Percentiles rank a stretch among this genome's conserved stretches.
Conservation (phyloP, 2,888 invertebrate genomes). For the Leptinotarsa haldemani region DNA sequence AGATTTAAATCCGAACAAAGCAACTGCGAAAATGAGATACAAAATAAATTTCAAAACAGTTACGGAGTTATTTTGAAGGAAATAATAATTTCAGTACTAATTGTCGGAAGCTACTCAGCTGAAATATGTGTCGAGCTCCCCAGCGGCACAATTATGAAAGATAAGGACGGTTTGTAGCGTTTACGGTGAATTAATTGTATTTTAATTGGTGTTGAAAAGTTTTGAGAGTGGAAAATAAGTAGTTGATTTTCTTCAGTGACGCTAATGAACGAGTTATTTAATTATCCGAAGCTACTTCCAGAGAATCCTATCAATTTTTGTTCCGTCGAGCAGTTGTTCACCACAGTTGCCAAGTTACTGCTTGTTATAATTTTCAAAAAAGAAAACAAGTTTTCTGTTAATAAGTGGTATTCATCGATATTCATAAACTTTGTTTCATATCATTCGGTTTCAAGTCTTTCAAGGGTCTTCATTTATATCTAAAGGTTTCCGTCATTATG, state of each 20-base stretch:
- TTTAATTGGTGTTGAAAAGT: slow-evolving; percentile 18
- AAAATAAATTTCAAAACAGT: neutral
- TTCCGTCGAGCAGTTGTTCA: neutral
- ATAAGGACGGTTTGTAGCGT: slow-evolving; percentile 14
- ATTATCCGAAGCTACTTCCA: neutral
- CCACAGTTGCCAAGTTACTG: no score
- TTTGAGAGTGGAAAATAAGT: neutral
- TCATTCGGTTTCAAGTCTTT: no score
- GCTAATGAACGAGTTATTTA: slow-evolving; percentile 1
- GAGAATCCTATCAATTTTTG: neutral
- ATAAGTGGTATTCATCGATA: no score
- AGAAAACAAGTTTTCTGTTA: no score
- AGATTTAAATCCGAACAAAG: neutral
- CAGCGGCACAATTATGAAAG: slow-evolving; percentile 16
- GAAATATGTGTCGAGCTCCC: slow-evolving; percentile 19
- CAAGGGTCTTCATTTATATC: no score
- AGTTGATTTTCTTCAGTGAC: neutral
- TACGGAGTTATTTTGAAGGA: slow-evolving; percentile 2
- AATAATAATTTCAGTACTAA: slow-evolving; percentile 14
- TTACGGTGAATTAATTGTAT: slow-evolving; percentile 17
- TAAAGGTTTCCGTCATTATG: no score
- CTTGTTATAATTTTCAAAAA: no score
- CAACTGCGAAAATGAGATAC: neutral
- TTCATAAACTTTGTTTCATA: no score
- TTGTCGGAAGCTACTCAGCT: slow-evolving; percentile 15